Evolutionary conservation across 2,888 invertebrate genomes (phyloP), one percentile per base, ranked within the genome.

Genomic region (Tetanocera ferruginea): DNA sequence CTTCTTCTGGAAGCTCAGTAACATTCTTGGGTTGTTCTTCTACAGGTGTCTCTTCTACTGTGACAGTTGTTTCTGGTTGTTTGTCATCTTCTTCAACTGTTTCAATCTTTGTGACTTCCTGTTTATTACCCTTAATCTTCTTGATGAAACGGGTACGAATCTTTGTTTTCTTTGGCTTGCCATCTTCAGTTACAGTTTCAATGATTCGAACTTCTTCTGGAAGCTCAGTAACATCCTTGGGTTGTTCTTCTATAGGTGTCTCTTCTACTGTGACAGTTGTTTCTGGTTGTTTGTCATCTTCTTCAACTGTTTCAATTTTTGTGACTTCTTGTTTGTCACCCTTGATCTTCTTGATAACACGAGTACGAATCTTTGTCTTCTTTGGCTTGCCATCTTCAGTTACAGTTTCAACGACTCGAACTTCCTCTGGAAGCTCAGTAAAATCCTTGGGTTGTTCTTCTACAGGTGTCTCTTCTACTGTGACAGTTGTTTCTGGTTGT

Each of bases 51-150:
- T 81, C 81, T 34, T 81, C 77, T 0, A 81, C 77, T 0, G 81
- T 81, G 8, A 81, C 81, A 0, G 78, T 81, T 11, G 80, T 81
- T 23, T 81, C 80, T 0, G 81, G 76, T 31, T 37, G 66, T 9
- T 81, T 81, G 31, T 81, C 79, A 57, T 81, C 81, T 6, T 81
- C 81, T 23, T 81, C 81, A 25, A 81, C 75, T 19, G 79, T 81
- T 64, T 81, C 81, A 28, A 81, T 81, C 51, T 79, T 79, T 11
- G 79, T 79, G 51, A 79, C 78, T 55, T 79, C 79, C 28, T 79
- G 79, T 31, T 78, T 79, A 43, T 78, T 78, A 49, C 79, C 79
- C 71, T 79, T 79, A 28, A 78, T 60, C 78, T 79, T 79, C 66
- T 79, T 79, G 28, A 79, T 79, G 0, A 76, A 75, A 0, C 79